Evolutionary conservation across 2,113 vertebrate genomes (phyloP).

Genomic region (Grammomys surdaster): DNA sequence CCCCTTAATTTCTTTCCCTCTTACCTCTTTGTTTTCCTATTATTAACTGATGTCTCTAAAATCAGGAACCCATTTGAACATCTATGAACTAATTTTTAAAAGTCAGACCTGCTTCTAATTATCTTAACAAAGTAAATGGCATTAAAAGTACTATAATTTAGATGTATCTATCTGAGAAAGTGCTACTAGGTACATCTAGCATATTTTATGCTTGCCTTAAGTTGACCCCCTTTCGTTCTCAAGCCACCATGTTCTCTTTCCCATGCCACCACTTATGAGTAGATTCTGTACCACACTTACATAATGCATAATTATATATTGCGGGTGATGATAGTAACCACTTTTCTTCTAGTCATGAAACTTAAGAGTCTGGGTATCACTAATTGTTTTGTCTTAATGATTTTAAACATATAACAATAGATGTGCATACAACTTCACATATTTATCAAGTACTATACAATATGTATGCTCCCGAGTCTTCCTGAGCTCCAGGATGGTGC

Average conservation of each 20-base stretch:
- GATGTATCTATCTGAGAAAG: background rate
- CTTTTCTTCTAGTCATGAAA: background rate
- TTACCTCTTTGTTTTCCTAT: background rate
- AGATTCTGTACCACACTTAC: background rate
- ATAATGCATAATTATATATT: background rate
- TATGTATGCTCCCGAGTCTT: background rate
- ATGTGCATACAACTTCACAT: background rate
- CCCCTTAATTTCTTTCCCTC: background rate
- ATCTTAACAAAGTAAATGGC: background rate
- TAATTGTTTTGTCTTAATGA: background rate
- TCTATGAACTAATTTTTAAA: constrained; percentile 9
- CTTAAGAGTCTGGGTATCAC: background rate
- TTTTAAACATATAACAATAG: background rate
- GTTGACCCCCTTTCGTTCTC: background rate
- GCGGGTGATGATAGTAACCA: background rate
- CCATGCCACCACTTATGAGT: background rate
- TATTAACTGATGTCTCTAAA: background rate
- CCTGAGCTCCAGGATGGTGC: background rate
- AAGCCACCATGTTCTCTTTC: background rate
- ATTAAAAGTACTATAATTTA: constrained; percentile 15
- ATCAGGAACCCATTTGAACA: background rate
- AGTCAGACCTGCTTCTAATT: background rate
- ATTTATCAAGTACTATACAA: background rate
- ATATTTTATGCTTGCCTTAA: background rate
- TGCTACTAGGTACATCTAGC: background rate